A percentile compares a stretch with the other conserved stretches of the same genome.
phyloP scores from a whole-genome alignment of 1,140 invertebrate species.

The Triops cancriformis region DNA sequence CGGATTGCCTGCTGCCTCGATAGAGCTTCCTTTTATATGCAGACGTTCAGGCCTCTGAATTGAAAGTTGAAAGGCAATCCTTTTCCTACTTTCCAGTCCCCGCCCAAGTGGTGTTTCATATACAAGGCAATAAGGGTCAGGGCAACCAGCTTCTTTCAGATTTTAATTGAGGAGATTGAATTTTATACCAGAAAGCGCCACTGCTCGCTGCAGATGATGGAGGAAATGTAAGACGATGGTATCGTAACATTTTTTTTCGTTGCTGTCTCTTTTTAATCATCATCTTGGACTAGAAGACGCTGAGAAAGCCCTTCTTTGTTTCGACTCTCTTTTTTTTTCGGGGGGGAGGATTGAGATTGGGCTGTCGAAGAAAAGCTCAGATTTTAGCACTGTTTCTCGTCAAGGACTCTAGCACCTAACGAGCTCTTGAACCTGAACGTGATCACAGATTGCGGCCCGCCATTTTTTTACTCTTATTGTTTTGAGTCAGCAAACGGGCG shows the following conservation, averaged over 20 bases:
- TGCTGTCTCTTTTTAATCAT: neutral
- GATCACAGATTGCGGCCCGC: neutral
- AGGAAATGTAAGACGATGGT: neutral
- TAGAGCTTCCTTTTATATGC: neutral
- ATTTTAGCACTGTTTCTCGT: neutral
- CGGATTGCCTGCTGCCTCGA: neutral
- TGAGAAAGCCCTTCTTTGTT: neutral
- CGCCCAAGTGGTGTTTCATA: neutral
- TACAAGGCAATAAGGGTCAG: neutral
- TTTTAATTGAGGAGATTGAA: conserved; percentile 4
- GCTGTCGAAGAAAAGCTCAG: neutral
- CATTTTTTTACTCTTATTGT: neutral
- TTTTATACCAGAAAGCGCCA: neutral
- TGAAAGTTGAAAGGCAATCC: neutral
- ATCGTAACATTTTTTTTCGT: neutral
- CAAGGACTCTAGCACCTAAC: neutral
- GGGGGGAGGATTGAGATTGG: neutral
- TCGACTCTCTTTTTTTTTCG: neutral
- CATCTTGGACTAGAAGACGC: neutral
- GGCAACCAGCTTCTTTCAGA: neutral
- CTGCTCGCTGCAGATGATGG: neutral
- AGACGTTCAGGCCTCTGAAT: neutral
- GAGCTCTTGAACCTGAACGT: neutral
- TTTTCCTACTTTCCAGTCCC: neutral
- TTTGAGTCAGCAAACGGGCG: neutral